phyloP scores from a whole-genome alignment of 2,113 vertebrate genomes.

The Paralichthys olivaceus region DNA sequence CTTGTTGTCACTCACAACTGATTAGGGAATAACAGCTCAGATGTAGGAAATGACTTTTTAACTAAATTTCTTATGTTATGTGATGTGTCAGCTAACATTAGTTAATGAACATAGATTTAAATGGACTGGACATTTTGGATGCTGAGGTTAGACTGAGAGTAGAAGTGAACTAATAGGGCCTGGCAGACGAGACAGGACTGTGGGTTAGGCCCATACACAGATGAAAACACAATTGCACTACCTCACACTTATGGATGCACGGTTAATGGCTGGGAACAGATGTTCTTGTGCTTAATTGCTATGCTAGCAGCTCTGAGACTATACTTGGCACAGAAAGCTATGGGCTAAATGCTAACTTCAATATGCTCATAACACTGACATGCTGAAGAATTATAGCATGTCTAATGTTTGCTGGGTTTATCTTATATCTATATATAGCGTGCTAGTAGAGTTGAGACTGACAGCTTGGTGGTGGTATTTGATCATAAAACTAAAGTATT shows the following conservation, averaged over 20 bases:
- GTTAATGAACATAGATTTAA: background rate
- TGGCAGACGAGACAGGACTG: slow-evolving; percentile 43
- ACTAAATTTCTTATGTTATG: background rate
- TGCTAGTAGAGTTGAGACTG: background rate
- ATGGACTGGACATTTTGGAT: slow-evolving; percentile 31
- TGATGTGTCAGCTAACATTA: background rate
- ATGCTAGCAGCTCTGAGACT: background rate
- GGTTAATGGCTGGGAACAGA: background rate
- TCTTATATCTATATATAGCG: no score
- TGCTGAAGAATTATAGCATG: background rate
- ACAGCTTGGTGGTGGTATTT: background rate
- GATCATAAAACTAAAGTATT: background rate
- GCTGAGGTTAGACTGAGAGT: slow-evolving; percentile 31
- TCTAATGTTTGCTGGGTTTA: no score
- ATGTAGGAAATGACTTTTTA: background rate
- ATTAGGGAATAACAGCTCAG: background rate
- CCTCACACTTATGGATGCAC: background rate
- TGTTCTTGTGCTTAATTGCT: slow-evolving; percentile 4
- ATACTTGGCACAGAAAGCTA: background rate
- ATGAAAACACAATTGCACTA: slow-evolving; percentile 21
- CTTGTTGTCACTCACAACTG: no score
- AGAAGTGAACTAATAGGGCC: slow-evolving; percentile 47
- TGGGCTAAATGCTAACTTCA: background rate
- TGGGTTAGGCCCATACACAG: slow-evolving; percentile 32
- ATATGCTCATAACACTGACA: background rate